Evolutionary conservation across 37 sponge, comb jelly and placozoan genomes (phyloP).

Genomic region (Amphimedon queenslandica): DNA sequence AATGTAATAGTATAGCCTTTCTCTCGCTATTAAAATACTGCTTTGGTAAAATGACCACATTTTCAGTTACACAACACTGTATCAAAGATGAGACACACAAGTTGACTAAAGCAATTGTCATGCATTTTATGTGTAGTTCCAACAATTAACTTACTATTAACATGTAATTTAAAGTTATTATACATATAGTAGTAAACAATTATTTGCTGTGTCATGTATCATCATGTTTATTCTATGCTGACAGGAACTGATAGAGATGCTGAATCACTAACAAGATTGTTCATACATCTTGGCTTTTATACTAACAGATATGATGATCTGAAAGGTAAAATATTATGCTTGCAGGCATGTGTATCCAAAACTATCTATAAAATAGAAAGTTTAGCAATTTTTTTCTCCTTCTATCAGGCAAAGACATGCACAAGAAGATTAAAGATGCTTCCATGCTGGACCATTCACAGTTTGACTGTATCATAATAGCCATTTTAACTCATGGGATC

Average conservation of each 20-base stretch:
- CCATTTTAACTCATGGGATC: slow-evolving; percentile 74
- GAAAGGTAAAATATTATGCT: slow-evolving; percentile 9
- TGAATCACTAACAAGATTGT: slow-evolving; percentile 34
- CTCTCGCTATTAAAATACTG: too few relatives aligned
- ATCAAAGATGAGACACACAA: too few relatives aligned
- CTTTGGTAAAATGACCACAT: too few relatives aligned
- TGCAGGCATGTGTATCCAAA: too few relatives aligned
- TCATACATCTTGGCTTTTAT: slow-evolving; percentile 39
- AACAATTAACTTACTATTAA: neutral
- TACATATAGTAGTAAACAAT: too few relatives aligned
- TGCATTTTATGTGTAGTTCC: neutral
- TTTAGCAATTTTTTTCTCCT: neutral
- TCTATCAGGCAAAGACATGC: slow-evolving; percentile 5
- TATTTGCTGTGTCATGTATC: neutral
- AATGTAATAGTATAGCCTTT: too few relatives aligned
- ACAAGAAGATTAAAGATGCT: slow-evolving; percentile 13
- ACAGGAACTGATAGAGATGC: slow-evolving; percentile 71
- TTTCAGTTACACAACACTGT: too few relatives aligned
- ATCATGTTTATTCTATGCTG: neutral
- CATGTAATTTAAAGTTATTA: neutral
- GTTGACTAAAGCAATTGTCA: too few relatives aligned
- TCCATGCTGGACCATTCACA: slow-evolving; percentile 39
- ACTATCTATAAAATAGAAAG: too few relatives aligned
- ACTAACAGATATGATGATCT: slow-evolving; percentile 51
- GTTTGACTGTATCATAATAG: slow-evolving; percentile 63